These are phyloP conservation scores for Sitta carolinensis DNA, from an alignment of 2,797 vertebrate genomes.

Conservation along the genomic window DNA sequence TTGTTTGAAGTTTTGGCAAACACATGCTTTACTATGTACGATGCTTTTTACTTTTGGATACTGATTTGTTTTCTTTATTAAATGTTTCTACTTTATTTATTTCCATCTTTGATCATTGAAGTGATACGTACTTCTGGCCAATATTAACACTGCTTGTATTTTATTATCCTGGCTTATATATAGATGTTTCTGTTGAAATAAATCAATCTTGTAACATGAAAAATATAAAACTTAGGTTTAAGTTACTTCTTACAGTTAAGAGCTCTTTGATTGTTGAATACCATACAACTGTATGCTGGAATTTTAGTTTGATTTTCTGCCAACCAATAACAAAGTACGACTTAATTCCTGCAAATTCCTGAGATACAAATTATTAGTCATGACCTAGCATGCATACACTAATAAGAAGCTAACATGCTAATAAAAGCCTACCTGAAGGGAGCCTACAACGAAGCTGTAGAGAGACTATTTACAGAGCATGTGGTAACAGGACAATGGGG, in stretches of 20 bases:
- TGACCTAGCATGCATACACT: slow-evolving; percentile 66
- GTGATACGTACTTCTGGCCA: slow-evolving; percentile 17
- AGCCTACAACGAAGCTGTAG: neutral
- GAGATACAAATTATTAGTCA: slow-evolving; percentile 23
- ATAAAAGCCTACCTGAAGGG: slow-evolving; percentile 16
- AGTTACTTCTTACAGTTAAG: slow-evolving; percentile 60
- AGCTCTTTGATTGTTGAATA: slow-evolving; percentile 17
- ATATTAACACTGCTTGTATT: slow-evolving; percentile 41
- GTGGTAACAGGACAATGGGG: neutral
- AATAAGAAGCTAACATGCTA: slow-evolving; percentile 72
- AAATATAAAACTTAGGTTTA: slow-evolving; percentile 38
- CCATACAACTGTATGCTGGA: slow-evolving; percentile 43
- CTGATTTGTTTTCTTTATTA: neutral
- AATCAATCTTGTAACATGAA: slow-evolving; percentile 56
- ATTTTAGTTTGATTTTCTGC: slow-evolving; percentile 43
- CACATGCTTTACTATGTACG: neutral
- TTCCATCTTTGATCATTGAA: slow-evolving; percentile 55
- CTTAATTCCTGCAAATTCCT: slow-evolving; percentile 34
- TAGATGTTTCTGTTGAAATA: slow-evolving; percentile 42
- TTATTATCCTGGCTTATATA: slow-evolving; percentile 33
- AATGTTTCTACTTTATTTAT: neutral
- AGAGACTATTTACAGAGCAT: neutral
- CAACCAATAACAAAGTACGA: slow-evolving; percentile 27
- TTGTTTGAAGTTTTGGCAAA: neutral
- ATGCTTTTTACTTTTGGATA: neutral